A percentile compares a stretch with the other conserved stretches of the same genome.
Conservation (phyloP, 2,888 invertebrate species). For the Drosophila robusta region DNA sequence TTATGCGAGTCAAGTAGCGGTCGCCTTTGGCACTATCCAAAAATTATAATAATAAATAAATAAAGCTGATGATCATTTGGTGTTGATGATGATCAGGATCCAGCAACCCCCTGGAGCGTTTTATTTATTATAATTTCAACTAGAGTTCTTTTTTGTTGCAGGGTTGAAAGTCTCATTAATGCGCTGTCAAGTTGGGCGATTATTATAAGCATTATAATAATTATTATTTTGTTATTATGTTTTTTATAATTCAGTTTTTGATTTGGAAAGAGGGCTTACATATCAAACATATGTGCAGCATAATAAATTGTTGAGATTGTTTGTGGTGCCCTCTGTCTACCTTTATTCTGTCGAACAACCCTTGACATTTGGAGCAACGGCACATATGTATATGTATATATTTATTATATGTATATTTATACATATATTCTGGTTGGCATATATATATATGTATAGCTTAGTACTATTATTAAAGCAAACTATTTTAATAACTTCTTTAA, state of each 20-base stretch:
- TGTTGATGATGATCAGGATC: conserved; percentile 19
- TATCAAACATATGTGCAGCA: conserved; percentile 17
- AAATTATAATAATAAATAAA: conserved; percentile 54
- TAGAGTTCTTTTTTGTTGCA: conserved; percentile 21
- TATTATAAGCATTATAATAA: conserved; percentile 56
- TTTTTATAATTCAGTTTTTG: conserved; percentile 19
- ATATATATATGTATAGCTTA: background rate
- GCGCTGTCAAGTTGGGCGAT: conserved; percentile 52
- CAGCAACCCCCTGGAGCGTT: conserved; percentile 33
- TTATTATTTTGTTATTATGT: conserved; percentile 19
- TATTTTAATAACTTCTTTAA: too few species aligned
- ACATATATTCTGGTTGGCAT: background rate
- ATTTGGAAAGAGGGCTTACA: background rate
- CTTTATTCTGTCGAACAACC: conserved; percentile 21
- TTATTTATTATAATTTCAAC: conserved; percentile 24
- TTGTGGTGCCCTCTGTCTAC: conserved; percentile 7
- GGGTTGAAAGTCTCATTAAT: conserved; percentile 61
- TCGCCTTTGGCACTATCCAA: conserved; percentile 22
- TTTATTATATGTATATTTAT: background rate
- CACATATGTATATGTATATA: background rate
- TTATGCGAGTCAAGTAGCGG: conserved; percentile 45
- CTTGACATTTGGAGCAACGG: conserved; percentile 11
- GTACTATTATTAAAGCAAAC: too few species aligned
- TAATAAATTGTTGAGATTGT: conserved; percentile 28
- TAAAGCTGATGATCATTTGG: conserved; percentile 20